A percentile compares a stretch with the other conserved stretches of the same genome.
These are phyloP conservation scores for Metacarcinus magister DNA, from an alignment of 2,888 invertebrate species.

Conservation along the genomic window DNA sequence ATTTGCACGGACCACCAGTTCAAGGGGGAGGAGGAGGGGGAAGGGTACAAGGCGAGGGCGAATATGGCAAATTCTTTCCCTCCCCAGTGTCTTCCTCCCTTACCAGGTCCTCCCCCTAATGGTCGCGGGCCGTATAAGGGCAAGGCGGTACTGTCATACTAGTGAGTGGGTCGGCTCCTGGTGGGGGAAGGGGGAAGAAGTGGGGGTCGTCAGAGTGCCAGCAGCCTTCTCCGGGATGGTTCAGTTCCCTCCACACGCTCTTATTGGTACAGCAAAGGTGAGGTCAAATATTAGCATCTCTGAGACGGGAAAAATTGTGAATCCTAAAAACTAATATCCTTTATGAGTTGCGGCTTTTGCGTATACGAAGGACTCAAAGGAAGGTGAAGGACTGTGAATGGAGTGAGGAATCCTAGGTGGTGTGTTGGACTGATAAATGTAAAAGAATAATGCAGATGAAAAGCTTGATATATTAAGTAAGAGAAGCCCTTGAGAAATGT, in stretches of 20 bases:
- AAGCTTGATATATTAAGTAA: not conserved
- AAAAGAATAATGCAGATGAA: not conserved
- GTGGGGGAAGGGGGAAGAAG: not conserved
- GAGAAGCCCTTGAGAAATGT: not conserved
- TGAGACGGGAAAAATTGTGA: constrained; percentile 6
- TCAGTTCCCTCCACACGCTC: not conserved
- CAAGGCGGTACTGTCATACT: constrained; percentile 17
- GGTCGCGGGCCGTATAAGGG: constrained; percentile 16
- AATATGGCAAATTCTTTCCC: constrained; percentile 39
- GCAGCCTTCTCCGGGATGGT: not conserved
- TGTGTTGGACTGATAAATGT: not conserved
- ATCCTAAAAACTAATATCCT: constrained; percentile 41
- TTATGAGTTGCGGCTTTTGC: constrained; percentile 9
- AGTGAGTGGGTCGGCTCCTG: not conserved
- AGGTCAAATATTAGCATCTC: constrained; percentile 32
- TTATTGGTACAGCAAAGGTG: constrained; percentile 37
- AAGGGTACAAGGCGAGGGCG: constrained; percentile 20
- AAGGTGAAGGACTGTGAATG: not conserved
- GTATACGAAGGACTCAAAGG: not conserved
- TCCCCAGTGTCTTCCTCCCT: not conserved
- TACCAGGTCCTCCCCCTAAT: not conserved
- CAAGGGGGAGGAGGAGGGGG: not conserved
- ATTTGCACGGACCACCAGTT: constrained; percentile 49
- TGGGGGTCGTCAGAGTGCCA: not conserved
- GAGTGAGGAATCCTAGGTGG: not conserved